Conservation (phyloP, 2,797 vertebrate genomes). For the Centroberyx gerrardi region DNA sequence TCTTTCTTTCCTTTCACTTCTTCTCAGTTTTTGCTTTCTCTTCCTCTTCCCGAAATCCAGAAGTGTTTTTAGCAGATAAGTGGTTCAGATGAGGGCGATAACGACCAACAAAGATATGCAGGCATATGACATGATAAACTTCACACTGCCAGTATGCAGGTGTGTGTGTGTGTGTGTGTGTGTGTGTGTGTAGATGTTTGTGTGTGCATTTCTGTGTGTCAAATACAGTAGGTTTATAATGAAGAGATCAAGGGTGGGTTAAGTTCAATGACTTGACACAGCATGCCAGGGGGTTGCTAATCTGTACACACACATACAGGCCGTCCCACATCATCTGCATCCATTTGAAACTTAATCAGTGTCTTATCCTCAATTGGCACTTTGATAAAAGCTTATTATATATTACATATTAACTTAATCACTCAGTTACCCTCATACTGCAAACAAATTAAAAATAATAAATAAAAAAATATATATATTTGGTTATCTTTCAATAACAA, state of each 20-base stretch:
- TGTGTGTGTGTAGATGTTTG: background rate
- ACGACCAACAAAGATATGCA: constrained; percentile 18
- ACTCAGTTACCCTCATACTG: constrained; percentile 25
- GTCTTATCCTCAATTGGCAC: constrained; percentile 42
- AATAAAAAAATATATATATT: too few species aligned
- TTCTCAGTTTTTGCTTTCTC: background rate
- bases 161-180: background rate
- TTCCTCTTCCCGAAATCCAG: background rate
- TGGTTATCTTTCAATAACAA: too few species aligned
- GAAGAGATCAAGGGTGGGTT: constrained; percentile 17
- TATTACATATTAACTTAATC: too few species aligned
- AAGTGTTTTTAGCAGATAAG: constrained; percentile 29
- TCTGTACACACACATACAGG: constrained; percentile 9
- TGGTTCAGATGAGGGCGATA: constrained; percentile 39
- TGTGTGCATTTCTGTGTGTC: background rate
- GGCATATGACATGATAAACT: constrained; percentile 27
- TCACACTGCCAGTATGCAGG: constrained; percentile 24
- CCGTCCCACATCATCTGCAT: constrained; percentile 45
- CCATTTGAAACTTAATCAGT: constrained; percentile 48
- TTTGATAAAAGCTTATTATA: constrained; percentile 55
- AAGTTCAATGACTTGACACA: constrained; percentile 30
- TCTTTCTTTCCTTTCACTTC: background rate
- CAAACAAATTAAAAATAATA: background rate
- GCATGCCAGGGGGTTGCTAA: constrained; percentile 11
- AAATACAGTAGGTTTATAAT: constrained; percentile 45